phyloP scores from a whole-genome alignment of 2,797 vertebrate genomes.

The Odontamblyopus rebecca region DNA sequence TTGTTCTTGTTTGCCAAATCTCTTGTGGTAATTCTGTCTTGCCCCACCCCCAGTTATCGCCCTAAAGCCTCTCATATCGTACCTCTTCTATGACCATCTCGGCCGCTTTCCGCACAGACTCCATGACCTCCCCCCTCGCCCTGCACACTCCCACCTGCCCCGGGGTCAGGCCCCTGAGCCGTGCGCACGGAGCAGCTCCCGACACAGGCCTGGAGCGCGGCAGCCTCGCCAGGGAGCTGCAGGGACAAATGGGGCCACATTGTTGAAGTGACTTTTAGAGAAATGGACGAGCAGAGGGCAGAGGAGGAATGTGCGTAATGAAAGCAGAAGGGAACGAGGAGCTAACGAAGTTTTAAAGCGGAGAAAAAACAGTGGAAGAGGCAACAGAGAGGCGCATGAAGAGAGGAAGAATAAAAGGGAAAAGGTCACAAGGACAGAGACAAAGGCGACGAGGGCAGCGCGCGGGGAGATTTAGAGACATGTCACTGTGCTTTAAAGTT shows the following conservation, averaged over 20 bases:
- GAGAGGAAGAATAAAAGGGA: conserved; percentile 61
- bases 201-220: conserved; percentile 72
- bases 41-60: background rate
- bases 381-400: conserved; percentile 47
- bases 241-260: conserved; percentile 26
- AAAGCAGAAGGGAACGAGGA: conserved; percentile 35
- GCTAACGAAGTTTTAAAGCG: conserved; percentile 56
- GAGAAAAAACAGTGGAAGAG: conserved; percentile 51
- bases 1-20: too few species aligned
- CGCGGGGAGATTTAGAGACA: conserved; percentile 77
- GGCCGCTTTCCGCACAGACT: conserved; percentile 69
- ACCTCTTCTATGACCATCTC: conserved; percentile 84
- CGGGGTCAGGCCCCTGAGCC: conserved; percentile 76
- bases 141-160: conserved; percentile 78
- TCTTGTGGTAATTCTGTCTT: too few species aligned
- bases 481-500: conserved; percentile 81
- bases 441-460: conserved; percentile 64
- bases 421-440: conserved; percentile 71
- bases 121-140: conserved; percentile 80
- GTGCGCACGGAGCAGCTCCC: conserved; percentile 71
- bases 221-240: conserved; percentile 79
- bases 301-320: conserved; percentile 31
- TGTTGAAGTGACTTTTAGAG: conserved; percentile 23
- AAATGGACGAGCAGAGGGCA: conserved; percentile 16
- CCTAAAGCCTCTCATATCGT: conserved; percentile 12